A percentile compares a stretch with the other conserved stretches of the same genome.
Evolutionary conservation across 2,888 invertebrate species (phyloP).

Genomic region (Thecophora atra): DNA sequence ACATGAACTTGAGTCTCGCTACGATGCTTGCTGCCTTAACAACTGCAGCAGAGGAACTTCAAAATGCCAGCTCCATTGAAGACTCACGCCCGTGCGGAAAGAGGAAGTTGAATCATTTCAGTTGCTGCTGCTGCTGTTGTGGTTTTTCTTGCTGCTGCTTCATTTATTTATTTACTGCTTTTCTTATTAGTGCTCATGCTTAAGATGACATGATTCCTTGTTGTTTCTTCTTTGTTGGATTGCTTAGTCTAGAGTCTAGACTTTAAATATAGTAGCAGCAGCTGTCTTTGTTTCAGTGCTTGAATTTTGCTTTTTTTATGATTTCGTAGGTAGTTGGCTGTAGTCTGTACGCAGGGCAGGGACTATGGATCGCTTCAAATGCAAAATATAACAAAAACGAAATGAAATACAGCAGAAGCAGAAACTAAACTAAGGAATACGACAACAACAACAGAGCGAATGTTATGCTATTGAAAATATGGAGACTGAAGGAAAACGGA

Average conservation of each 20-base stretch:
- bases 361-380: too few relatives aligned
- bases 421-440: too few relatives aligned
- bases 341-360: not conserved
- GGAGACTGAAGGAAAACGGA: conserved; percentile 12
- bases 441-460: too few relatives aligned
- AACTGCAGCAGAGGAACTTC: conserved; percentile 7
- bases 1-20: not conserved
- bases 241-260: conserved; percentile 9
- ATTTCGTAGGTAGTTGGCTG: too few relatives aligned
- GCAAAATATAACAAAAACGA: not conserved
- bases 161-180: conserved; percentile 1
- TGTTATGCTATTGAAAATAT: too few relatives aligned
- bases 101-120: conserved; percentile 9
- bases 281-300: conserved; percentile 8
- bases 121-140: not conserved
- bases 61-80: not conserved
- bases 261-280: conserved; percentile 12
- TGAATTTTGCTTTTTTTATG: not conserved
- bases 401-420: not conserved
- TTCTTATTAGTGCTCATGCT: not conserved
- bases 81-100: conserved; percentile 23
- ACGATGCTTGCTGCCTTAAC: not conserved
- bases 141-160: conserved; percentile 6
- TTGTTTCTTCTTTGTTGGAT: not conserved
- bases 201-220: not conserved